Evolutionary conservation across 1,140 invertebrate genomes (phyloP), one percentile per base, ranked within the genome.

Genomic region (Mycetomoellerius zeteki): DNA sequence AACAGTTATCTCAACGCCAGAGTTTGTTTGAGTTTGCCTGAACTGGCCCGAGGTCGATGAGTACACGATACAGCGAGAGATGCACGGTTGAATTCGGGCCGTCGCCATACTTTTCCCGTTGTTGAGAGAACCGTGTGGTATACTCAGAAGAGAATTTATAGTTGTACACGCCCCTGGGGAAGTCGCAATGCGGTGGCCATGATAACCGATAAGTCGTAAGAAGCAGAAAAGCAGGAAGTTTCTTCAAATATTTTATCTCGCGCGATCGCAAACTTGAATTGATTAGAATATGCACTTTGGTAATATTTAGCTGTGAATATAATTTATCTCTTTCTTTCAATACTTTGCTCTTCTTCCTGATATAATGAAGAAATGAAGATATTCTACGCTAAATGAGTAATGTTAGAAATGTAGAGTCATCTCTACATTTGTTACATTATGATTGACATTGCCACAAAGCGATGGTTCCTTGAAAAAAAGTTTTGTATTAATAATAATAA

Each of bases 1-100:
- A 81, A 82, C 67, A 75, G 80, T 84, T 84, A 84, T 84, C 80
- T 84, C 27, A 54, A 24, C 77, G n/a, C 24, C 19, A 52, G 24
- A 73, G 80, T 82, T 82, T 73, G 80, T 47, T 73, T 84, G 80
- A 84, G 54, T 84, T 84, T 47, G 24, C 33, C 62, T 21, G 30
- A 58, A 56, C 21, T 56, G 64, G 65, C 21, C 37, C 24, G 69
- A 84, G 47, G 77, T 33, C 69, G 80, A 84, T n/a, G 27, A 30
- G 8, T 10, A 58, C 0, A 16, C 58, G 58, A 78, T 78, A 65
- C 19, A 8, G n/a, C 10, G 16, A 24, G 60, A 65, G 47, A 67
- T 33, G 27, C 50, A 52, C 33, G 50, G 21, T 12, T n/a, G 47
- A 81, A 71, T 81, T 81, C 77, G 30, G 64, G 21, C 30, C 75